phyloP scores from a whole-genome alignment of 2,888 invertebrate genomes.

The Drosophila pseudotakahashii region DNA sequence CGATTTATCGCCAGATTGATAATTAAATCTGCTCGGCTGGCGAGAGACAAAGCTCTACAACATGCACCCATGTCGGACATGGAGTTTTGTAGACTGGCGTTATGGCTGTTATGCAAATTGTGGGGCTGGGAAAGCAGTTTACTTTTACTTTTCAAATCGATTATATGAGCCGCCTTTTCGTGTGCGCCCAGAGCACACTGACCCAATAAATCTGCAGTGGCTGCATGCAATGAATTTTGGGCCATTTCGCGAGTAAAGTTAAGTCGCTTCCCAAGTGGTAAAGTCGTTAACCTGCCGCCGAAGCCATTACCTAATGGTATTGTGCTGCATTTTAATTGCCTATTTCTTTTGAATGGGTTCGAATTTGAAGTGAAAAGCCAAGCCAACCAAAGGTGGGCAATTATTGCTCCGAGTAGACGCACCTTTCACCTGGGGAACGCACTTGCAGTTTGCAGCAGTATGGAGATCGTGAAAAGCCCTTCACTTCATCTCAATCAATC shows the following conservation, averaged over 20 bases:
- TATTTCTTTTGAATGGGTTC: neutral
- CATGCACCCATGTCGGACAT: conserved; percentile 21
- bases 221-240: conserved; percentile 23
- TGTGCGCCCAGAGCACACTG: conserved; percentile 39
- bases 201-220: conserved; percentile 24
- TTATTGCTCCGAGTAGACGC: conserved; percentile 6
- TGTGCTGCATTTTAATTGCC: conserved; percentile 24
- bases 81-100: conserved; percentile 14
- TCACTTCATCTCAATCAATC: conserved; percentile 24
- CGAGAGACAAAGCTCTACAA: conserved; percentile 24
- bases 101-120: conserved; percentile 62
- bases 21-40: conserved; percentile 21
- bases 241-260: conserved; percentile 10
- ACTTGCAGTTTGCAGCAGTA: conserved; percentile 12
- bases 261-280: conserved; percentile 5
- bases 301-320: conserved; percentile 21
- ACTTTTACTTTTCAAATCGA: conserved; percentile 69
- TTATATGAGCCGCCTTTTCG: conserved; percentile 28
- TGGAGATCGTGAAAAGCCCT: conserved; percentile 21
- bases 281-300: conserved; percentile 29
- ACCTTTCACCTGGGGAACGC: conserved; percentile 28
- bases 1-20: conserved; percentile 20
- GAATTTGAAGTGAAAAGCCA: neutral
- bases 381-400: neutral
- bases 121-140: conserved; percentile 59